Percentiles rank a stretch among this genome's conserved stretches.
phyloP scores from a whole-genome alignment of 1,140 invertebrate genomes.

The Neodiprion virginianus region DNA sequence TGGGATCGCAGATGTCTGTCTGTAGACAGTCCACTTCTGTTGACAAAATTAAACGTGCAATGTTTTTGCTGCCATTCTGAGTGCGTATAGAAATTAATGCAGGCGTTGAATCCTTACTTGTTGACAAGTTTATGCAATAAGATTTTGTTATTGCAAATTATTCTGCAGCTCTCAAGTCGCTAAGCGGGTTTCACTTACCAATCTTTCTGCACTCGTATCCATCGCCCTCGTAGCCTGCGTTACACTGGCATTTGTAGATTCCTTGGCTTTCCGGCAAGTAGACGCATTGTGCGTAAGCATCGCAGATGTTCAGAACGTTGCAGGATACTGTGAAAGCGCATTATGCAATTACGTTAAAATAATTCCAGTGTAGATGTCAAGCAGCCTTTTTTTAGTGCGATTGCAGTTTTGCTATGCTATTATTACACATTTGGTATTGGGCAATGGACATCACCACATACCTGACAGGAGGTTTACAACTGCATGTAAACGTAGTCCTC shows the following conservation, averaged over 20 bases:
- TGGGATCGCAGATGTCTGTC: conserved; percentile 74
- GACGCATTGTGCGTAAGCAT: conserved; percentile 78
- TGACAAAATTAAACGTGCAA: conserved; percentile 33
- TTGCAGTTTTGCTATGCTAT: conserved; percentile 32
- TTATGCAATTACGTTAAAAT: conserved; percentile 20
- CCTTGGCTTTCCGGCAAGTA: conserved; percentile 62
- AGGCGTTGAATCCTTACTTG: conserved; percentile 15
- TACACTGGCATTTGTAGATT: conserved; percentile 80
- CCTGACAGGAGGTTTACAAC: background rate
- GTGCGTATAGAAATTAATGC: conserved; percentile 1
- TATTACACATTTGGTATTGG: conserved; percentile 30
- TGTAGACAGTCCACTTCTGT: conserved; percentile 72
- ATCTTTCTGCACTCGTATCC: conserved; percentile 72
- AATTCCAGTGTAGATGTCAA: background rate
- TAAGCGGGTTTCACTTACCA: conserved; percentile 43
- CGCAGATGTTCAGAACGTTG: conserved; percentile 78
- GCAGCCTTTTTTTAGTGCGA: too few species aligned
- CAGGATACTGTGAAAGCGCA: conserved; percentile 69
- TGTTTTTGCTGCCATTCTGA: background rate
- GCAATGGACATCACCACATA: background rate
- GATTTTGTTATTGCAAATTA: conserved; percentile 1
- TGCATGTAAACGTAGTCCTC: too few species aligned
- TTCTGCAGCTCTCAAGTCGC: conserved; percentile 9
- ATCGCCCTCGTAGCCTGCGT: conserved; percentile 80
- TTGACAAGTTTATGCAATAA: conserved; percentile 8